Evolutionary conservation across 1,140 invertebrate species (phyloP).

Genomic region (Drosophila tropicalis): DNA sequence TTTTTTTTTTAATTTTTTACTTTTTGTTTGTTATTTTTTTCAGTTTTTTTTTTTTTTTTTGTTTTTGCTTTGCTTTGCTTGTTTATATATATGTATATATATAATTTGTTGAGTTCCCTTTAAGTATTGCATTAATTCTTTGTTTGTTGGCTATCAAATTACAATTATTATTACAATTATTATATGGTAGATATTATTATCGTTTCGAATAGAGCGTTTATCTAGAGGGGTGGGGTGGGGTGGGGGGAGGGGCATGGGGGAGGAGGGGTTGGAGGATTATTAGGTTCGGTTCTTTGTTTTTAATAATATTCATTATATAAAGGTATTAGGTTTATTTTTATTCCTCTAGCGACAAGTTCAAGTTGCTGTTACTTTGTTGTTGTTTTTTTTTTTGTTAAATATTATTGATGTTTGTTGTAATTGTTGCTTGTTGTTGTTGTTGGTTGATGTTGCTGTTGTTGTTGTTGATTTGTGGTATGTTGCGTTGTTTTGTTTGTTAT

Average conservation of each 20-base stretch:
- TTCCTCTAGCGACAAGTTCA: slow-evolving; percentile 55
- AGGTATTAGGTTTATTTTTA: slow-evolving; percentile 57
- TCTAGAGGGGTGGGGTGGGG: not conserved
- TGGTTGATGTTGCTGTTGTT: slow-evolving; percentile 32
- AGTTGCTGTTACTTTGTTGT: slow-evolving; percentile 62
- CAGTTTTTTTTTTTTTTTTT: not conserved
- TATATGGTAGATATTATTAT: slow-evolving; percentile 66
- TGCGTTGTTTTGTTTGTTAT: slow-evolving; percentile 44
- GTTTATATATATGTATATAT: slow-evolving; percentile 7
- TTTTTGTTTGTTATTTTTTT: not conserved
- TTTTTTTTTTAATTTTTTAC: not conserved
- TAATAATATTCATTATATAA: slow-evolving; percentile 75
- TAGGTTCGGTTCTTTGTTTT: slow-evolving; percentile 21
- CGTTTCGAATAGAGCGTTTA: slow-evolving; percentile 62
- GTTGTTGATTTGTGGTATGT: slow-evolving; percentile 8
- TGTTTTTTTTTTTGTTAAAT: slow-evolving; percentile 36
- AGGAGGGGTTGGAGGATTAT: slow-evolving; percentile 41
- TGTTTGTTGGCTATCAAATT: slow-evolving; percentile 14
- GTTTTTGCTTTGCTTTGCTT: not conserved
- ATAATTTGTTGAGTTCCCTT: slow-evolving; percentile 35
- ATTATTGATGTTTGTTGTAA: slow-evolving; percentile 46
- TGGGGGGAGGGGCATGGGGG: not conserved
- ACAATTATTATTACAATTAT: slow-evolving; percentile 26
- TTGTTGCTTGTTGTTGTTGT: slow-evolving; percentile 30
- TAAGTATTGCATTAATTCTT: slow-evolving; percentile 42